Conservation (phyloP, 2,797 vertebrate genomes). For the Limosa lapponica region DNA sequence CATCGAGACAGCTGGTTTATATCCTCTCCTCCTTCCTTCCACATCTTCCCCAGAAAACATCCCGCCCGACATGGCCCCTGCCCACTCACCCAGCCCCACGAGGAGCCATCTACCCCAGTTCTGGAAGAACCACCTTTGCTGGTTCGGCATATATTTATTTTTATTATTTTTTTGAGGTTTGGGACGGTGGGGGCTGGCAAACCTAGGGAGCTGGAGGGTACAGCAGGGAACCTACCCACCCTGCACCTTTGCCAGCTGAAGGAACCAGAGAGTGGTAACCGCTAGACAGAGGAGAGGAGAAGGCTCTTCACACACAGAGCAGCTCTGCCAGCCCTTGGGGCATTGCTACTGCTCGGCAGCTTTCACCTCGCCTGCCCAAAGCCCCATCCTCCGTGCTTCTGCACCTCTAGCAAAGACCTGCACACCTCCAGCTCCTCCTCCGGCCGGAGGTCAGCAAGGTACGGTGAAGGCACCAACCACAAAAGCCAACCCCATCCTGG, state of each 20-base stretch:
- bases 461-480: not conserved
- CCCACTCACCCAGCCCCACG: fast-evolving
- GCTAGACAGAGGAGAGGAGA: not conserved
- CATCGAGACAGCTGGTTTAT: slow-evolving; percentile 31
- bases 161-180: not conserved
- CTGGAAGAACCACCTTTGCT: not conserved
- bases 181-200: not conserved
- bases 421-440: not conserved
- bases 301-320: not conserved
- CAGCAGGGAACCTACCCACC: fast-evolving
- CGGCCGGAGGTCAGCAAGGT: not conserved
- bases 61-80: fast-evolving
- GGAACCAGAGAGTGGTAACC: not conserved
- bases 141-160: too few relatives aligned
- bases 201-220: not conserved
- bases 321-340: not conserved
- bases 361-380: not conserved
- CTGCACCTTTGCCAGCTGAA: not conserved
- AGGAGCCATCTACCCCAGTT: fast-evolving
- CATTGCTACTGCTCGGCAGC: not conserved
- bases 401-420: not conserved
- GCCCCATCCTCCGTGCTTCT: fast-evolving
- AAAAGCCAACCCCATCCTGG: too few relatives aligned
- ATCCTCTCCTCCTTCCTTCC: slow-evolving; percentile 2
- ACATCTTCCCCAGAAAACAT: not conserved